Evolutionary conservation across 2,888 invertebrate species (phyloP).

Genomic region (Nomada goodeniana): DNA sequence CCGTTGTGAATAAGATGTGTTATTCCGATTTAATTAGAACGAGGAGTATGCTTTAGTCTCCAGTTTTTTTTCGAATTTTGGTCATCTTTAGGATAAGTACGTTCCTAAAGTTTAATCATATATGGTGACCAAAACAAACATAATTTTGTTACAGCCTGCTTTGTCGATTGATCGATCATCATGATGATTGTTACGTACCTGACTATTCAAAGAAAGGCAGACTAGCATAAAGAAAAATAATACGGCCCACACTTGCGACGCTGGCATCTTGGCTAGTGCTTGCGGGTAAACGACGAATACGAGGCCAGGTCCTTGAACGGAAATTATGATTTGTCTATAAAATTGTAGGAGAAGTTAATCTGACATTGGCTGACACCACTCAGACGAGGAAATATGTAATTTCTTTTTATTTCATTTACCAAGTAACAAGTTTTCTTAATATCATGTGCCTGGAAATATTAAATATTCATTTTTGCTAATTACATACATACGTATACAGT

Average conservation of each 20-base stretch:
- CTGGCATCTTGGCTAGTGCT: slow-evolving; percentile 96
- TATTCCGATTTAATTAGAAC: too few relatives aligned
- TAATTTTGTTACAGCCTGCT: too few relatives aligned
- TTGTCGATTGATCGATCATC: too few relatives aligned
- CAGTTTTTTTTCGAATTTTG: too few relatives aligned
- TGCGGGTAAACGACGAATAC: slow-evolving; percentile 97
- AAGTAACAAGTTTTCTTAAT: neutral
- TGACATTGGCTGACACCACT: slow-evolving; percentile 59
- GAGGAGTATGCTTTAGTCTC: too few relatives aligned
- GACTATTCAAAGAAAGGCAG: slow-evolving; percentile 94
- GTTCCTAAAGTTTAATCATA: too few relatives aligned
- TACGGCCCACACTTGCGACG: slow-evolving; percentile 95
- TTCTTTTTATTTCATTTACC: neutral
- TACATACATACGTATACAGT: neutral
- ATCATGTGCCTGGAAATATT: neutral
- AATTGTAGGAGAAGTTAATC: slow-evolving; percentile 73
- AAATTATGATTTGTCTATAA: slow-evolving; percentile 76
- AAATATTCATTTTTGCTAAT: too few relatives aligned
- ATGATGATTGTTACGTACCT: slow-evolving; percentile 86
- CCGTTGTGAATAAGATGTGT: too few relatives aligned
- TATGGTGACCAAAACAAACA: too few relatives aligned
- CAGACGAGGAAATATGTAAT: neutral
- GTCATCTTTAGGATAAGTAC: too few relatives aligned
- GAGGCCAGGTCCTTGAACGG: slow-evolving; percentile 90
- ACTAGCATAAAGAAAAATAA: slow-evolving; percentile 96